phyloP scores from a whole-genome alignment of 2,797 vertebrate genomes.

The Urophycis tenuis region DNA sequence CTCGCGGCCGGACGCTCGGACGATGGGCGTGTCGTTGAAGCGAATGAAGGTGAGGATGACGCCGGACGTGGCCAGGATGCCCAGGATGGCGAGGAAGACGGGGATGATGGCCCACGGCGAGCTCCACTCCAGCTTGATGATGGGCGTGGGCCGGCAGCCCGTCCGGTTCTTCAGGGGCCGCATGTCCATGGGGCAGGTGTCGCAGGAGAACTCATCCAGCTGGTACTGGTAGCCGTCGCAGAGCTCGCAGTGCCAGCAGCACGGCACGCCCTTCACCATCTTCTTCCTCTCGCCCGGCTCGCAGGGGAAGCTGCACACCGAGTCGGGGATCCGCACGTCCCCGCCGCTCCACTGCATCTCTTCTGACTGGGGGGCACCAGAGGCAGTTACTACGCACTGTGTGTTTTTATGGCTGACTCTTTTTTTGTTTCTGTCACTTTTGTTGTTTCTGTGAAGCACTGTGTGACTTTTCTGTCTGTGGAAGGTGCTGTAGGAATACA shows the following conservation, averaged over 20 bases:
- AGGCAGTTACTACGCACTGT: too few species aligned
- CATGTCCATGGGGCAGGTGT: constrained; percentile 79
- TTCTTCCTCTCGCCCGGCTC: constrained; percentile 84
- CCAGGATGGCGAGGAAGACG: constrained; percentile 77
- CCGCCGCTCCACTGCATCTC: constrained; percentile 79
- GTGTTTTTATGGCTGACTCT: too few species aligned
- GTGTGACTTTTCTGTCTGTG: not conserved
- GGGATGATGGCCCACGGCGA: constrained; percentile 87
- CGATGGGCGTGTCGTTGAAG: constrained; percentile 86
- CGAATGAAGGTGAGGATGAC: constrained; percentile 75
- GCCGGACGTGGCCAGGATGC: constrained; percentile 74
- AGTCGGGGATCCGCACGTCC: constrained; percentile 66
- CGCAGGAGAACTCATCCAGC: constrained; percentile 78
- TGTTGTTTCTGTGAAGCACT: not conserved
- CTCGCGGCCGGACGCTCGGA: constrained; percentile 85
- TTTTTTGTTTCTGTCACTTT: too few species aligned
- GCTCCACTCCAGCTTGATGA: constrained; percentile 84
- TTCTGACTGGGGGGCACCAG: constrained; percentile 60
- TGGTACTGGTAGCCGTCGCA: constrained; percentile 95
- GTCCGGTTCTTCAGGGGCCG: constrained; percentile 79
- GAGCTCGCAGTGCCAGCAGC: constrained; percentile 97
- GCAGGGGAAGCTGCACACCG: constrained; percentile 85
- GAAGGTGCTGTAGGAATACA: not conserved
- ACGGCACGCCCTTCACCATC: constrained; percentile 92
- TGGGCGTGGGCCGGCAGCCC: constrained; percentile 77